These are phyloP conservation scores for Paelopatides confundens DNA, from an alignment of 53 echinoderm and acorn worm species.

Conservation along the genomic window DNA sequence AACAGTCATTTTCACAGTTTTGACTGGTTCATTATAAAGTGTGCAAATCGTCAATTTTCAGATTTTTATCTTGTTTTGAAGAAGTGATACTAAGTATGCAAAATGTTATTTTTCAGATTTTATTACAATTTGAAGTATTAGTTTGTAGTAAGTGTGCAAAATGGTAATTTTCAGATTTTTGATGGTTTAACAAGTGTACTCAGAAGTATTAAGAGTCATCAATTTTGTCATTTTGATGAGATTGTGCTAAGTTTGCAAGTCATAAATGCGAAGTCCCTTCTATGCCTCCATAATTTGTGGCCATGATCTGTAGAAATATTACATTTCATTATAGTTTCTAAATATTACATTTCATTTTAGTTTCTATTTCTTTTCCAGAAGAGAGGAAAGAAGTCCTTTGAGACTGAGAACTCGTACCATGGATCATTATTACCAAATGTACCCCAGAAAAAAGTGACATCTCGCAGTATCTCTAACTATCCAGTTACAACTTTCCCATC, in stretches of 20 bases:
- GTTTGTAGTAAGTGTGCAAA: too few relatives aligned
- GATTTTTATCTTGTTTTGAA: too few relatives aligned
- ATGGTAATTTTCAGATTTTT: background rate
- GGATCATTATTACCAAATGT: constrained; percentile 85
- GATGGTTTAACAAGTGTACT: too few relatives aligned
- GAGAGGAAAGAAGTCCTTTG: constrained; percentile 71
- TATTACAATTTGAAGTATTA: too few relatives aligned
- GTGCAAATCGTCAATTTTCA: too few relatives aligned
- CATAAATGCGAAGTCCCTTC: background rate
- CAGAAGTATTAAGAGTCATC: too few relatives aligned
- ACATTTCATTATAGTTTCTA: background rate
- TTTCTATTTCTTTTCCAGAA: constrained; percentile 62
- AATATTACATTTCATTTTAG: background rate
- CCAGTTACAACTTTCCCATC: constrained; percentile 76
- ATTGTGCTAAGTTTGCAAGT: too few relatives aligned
- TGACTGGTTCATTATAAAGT: too few relatives aligned
- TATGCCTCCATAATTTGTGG: background rate
- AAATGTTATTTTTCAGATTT: too few relatives aligned
- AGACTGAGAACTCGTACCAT: constrained; percentile 71
- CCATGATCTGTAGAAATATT: background rate
- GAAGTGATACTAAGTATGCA: too few relatives aligned
- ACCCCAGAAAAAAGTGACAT: constrained; percentile 65
- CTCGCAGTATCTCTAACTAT: constrained; percentile 74
- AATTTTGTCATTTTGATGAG: too few relatives aligned
- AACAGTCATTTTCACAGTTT: too few relatives aligned